phyloP scores from a whole-genome alignment of 2,113 vertebrate species.

The Hipposideros armiger region DNA sequence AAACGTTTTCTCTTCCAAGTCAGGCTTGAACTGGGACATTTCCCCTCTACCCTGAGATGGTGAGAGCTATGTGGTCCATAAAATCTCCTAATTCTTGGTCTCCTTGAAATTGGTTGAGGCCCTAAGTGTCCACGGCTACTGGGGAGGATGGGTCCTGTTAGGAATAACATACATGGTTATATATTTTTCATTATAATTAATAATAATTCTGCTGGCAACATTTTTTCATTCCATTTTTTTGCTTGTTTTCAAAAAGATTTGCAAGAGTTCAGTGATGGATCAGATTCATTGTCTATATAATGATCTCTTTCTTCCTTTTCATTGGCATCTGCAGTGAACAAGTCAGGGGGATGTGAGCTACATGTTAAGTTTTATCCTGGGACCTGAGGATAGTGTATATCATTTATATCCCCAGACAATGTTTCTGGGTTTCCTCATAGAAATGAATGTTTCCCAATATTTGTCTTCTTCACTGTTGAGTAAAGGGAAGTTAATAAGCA shows the following conservation, averaged over 20 bases:
- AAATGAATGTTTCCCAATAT: neutral
- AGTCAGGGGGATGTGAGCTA: neutral
- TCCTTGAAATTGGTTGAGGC: neutral
- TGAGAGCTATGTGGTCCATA: neutral
- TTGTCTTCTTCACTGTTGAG: neutral
- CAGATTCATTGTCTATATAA: neutral
- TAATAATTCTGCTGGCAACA: neutral
- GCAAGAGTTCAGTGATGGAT: neutral
- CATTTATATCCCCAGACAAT: neutral
- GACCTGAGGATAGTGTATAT: neutral
- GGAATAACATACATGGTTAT: neutral
- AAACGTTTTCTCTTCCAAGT: constrained; percentile 20
- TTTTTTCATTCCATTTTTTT: neutral
- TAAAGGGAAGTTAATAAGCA: neutral
- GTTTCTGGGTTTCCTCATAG: constrained; percentile 47
- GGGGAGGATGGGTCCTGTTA: neutral
- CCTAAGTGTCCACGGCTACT: neutral
- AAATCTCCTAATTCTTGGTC: neutral
- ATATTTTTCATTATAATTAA: neutral
- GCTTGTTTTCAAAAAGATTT: neutral
- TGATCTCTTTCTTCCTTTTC: neutral
- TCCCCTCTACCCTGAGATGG: neutral
- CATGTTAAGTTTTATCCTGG: neutral
- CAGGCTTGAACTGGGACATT: neutral
- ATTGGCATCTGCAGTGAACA: neutral